These are phyloP conservation scores for Heliocidaris tuberculata DNA, from an alignment of 35 echinoderm and acorn worm species.

Conservation along the genomic window DNA sequence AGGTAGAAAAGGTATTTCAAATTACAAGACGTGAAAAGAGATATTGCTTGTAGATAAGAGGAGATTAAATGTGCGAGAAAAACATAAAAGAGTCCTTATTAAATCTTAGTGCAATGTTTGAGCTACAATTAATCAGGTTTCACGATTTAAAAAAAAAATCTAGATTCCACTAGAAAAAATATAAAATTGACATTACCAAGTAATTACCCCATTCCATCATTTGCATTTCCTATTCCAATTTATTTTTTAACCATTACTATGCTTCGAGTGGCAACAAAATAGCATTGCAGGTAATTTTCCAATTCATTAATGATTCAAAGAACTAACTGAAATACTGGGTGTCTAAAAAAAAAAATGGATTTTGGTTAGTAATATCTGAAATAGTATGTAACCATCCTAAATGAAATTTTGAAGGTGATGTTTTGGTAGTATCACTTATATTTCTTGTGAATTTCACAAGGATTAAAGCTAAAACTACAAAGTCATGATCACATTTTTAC, in stretches of 20 bases:
- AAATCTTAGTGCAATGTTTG: neutral
- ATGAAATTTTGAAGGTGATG: no score
- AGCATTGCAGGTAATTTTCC: neutral
- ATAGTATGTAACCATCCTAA: no score
- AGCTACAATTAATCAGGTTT: neutral
- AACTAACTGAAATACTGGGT: neutral
- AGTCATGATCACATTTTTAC: no score
- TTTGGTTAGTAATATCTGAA: no score
- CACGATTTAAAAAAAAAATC: neutral
- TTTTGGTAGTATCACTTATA: no score
- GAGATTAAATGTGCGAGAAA: neutral
- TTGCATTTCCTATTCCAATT: neutral
- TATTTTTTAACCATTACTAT: neutral
- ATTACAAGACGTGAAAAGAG: neutral
- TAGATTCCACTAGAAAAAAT: neutral
- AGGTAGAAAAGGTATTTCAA: neutral
- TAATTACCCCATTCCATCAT: neutral
- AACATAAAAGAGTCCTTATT: neutral
- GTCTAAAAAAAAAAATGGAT: no score
- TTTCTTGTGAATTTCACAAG: no score
- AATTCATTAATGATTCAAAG: neutral
- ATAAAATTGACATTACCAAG: neutral
- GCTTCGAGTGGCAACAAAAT: neutral
- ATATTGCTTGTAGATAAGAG: neutral
- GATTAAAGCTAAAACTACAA: no score